Conservation (phyloP, 2,113 vertebrate species). For the Hyperopisus bebe region DNA sequence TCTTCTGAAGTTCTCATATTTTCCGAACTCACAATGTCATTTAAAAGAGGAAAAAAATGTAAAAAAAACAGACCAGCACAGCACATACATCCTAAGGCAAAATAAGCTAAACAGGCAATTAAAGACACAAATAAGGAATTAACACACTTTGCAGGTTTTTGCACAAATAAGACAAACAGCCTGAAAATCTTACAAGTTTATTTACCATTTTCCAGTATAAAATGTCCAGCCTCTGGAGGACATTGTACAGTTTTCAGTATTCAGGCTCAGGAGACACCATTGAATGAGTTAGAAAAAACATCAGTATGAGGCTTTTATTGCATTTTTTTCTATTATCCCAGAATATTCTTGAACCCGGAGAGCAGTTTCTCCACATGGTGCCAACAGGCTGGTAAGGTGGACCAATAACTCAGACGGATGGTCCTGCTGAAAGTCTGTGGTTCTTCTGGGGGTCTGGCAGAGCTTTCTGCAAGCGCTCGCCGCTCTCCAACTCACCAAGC, state of each 20-base stretch:
- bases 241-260: neutral
- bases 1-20: neutral
- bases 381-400: neutral
- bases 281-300: neutral
- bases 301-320: neutral
- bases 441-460: neutral
- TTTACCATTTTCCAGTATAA: conserved; percentile 21
- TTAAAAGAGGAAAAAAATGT: neutral
- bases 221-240: neutral
- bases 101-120: neutral
- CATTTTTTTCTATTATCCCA: neutral
- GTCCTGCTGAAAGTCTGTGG: neutral
- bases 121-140: neutral
- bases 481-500: neutral
- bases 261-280: neutral
- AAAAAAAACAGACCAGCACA: neutral
- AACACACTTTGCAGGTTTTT: neutral
- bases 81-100: neutral
- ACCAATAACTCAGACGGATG: neutral
- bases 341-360: neutral
- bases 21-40: neutral
- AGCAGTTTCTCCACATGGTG: neutral
- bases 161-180: neutral
- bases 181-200: conserved; percentile 17
- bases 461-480: neutral